Conservation (phyloP, 2,113 vertebrate species). For the Crotalus viridis region DNA sequence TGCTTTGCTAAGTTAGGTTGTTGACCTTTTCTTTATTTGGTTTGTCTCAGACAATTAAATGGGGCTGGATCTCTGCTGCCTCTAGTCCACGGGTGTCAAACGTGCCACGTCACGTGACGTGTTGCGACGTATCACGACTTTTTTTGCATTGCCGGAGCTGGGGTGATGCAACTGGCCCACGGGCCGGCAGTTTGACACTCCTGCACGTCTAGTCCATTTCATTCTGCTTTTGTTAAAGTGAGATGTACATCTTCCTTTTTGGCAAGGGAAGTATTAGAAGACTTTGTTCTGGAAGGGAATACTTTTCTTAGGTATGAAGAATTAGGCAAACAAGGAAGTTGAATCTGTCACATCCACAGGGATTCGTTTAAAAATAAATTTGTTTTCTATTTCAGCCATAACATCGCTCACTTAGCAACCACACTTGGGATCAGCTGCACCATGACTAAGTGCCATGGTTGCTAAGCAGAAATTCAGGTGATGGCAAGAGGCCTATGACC, state of each 20-base stretch:
- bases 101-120: no score
- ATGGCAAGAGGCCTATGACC: background rate
- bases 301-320: background rate
- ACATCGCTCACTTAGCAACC: background rate
- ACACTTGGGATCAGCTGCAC: background rate
- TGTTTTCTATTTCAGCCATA: background rate
- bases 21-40: background rate
- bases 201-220: background rate
- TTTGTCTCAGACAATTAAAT: background rate
- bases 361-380: background rate
- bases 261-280: background rate
- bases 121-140: no score
- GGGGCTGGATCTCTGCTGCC: background rate
- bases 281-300: background rate
- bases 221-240: background rate
- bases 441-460: background rate
- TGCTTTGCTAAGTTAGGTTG: background rate
- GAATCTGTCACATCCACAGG: background rate
- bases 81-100: background rate
- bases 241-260: background rate
- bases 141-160: no score
- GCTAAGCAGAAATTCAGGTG: background rate
- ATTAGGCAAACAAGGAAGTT: background rate
- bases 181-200: no score
- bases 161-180: no score